These are phyloP conservation scores for Monopis laevigella DNA, from an alignment of 2,888 invertebrate genomes.

Conservation along the genomic window DNA sequence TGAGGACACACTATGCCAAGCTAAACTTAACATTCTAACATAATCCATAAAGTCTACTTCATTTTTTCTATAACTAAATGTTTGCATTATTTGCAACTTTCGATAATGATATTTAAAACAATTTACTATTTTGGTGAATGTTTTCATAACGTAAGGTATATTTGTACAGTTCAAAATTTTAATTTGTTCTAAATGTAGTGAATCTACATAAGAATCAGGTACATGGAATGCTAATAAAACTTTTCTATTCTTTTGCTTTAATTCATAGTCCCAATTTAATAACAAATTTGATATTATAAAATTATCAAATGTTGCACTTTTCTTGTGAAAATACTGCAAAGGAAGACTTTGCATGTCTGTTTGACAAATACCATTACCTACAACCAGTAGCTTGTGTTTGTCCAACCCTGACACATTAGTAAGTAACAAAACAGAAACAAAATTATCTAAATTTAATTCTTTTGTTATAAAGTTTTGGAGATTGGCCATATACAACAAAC, in stretches of 20 bases:
- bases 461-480: constrained; percentile 24
- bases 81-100: constrained; percentile 28
- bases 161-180: constrained; percentile 22
- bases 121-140: constrained; percentile 25
- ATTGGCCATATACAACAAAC: constrained; percentile 25
- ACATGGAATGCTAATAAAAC: constrained; percentile 25
- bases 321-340: constrained; percentile 26
- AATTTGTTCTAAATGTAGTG: constrained; percentile 25
- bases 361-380: constrained; percentile 24
- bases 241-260: constrained; percentile 21
- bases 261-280: constrained; percentile 26
- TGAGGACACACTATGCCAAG: constrained; percentile 28
- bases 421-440: constrained; percentile 27
- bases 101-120: constrained; percentile 32
- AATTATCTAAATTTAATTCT: constrained; percentile 20
- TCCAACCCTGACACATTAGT: constrained; percentile 25
- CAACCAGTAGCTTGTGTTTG: constrained; percentile 25
- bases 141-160: constrained; percentile 23
- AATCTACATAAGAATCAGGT: constrained; percentile 21
- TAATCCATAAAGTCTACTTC: constrained; percentile 22
- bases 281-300: constrained; percentile 23
- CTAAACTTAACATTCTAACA: constrained; percentile 27
- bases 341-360: constrained; percentile 24
- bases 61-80: constrained; percentile 21
- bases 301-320: constrained; percentile 24